Percentiles rank a stretch among this genome's conserved stretches.
phyloP scores from a whole-genome alignment of 1,140 invertebrate genomes.

The Hylaeus anthracinus region DNA sequence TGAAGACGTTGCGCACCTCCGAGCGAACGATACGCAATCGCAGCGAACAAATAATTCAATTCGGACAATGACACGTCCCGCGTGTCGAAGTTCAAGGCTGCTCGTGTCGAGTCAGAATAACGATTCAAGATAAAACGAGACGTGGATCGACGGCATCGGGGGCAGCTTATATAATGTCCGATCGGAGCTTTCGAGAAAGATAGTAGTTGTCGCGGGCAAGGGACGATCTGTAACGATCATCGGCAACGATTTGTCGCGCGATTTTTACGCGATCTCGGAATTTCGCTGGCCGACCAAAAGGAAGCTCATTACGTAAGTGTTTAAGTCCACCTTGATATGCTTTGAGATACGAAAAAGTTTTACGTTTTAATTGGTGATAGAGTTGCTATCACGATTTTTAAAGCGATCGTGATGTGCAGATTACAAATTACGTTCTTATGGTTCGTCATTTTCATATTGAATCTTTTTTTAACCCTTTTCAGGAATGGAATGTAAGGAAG shows the following conservation, averaged over 20 bases:
- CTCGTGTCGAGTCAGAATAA: background rate
- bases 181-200: background rate
- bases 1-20: background rate
- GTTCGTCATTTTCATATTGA: too few species aligned
- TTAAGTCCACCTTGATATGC: too few species aligned
- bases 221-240: background rate
- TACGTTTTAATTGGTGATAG: too few species aligned
- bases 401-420: too few species aligned
- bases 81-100: slow-evolving; percentile 32
- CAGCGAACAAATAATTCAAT: slow-evolving; percentile 12
- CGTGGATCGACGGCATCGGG: background rate
- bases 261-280: background rate
- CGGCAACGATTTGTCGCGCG: background rate
- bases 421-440: too few species aligned
- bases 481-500: too few species aligned
- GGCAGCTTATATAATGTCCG: background rate
- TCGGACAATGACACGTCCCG: slow-evolving; percentile 19
- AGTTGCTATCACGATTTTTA: too few species aligned
- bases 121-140: slow-evolving; percentile 1
- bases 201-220: background rate
- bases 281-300: background rate
- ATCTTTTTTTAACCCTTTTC: too few species aligned
- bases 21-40: background rate
- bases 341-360: too few species aligned
- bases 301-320: too few species aligned